phyloP scores from a whole-genome alignment of 1,140 invertebrate species.

The Bactericera cockerelli region DNA sequence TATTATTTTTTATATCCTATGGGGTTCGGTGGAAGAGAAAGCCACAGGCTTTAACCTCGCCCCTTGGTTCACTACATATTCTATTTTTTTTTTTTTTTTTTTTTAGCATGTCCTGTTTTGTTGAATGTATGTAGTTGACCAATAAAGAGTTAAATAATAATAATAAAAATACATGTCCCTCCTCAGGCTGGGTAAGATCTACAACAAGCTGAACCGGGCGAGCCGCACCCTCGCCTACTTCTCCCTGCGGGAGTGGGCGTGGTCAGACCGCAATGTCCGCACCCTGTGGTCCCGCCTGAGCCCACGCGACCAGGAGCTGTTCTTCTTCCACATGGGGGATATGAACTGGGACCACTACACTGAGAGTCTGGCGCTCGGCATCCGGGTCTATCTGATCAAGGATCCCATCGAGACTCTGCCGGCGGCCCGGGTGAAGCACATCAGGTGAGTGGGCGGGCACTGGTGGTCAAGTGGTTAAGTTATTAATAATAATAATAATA shows the following conservation, averaged over 20 bases:
- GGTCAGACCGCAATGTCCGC: conserved; percentile 47
- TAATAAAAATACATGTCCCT: background rate
- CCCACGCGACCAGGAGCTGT: conserved; percentile 41
- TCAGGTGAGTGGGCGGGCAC: conserved; percentile 20
- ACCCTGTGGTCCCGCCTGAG: conserved; percentile 42
- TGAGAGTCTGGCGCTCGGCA: conserved; percentile 38
- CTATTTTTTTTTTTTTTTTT: no score
- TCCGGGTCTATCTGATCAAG: conserved; percentile 42
- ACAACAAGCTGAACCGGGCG: conserved; percentile 55
- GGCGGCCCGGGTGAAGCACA: conserved; percentile 19
- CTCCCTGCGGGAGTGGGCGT: conserved; percentile 48
- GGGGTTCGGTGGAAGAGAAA: no score
- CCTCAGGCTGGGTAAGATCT: conserved; percentile 51
- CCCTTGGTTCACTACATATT: no score
- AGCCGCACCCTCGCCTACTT: conserved; percentile 52
- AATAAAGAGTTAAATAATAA: no score
- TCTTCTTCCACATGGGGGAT: no score
- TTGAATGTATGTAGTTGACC: no score
- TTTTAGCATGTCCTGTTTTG: no score
- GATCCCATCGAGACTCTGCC: conserved; percentile 39
- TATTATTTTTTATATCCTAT: no score
- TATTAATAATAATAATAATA: no score
- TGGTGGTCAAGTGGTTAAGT: no score
- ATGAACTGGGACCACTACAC: conserved; percentile 44
- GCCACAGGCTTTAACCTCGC: no score